phyloP scores from a whole-genome alignment of 2,888 invertebrate species.

The Monochamus alternatus region DNA sequence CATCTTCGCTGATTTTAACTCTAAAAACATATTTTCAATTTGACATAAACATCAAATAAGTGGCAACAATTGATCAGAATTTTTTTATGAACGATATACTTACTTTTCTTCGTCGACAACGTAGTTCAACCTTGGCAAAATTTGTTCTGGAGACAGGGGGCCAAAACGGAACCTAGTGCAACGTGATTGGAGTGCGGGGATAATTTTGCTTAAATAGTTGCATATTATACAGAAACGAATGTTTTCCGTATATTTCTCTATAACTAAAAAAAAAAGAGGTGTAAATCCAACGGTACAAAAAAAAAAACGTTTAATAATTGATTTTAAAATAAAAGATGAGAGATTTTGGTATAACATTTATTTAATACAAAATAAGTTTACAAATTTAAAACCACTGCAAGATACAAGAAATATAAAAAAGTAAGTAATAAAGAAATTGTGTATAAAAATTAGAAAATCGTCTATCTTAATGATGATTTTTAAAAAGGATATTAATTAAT shows the following conservation, averaged over 20 bases:
- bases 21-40: conserved; percentile 70
- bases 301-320: too few relatives aligned
- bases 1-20: conserved; percentile 89
- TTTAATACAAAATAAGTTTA: background rate
- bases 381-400: background rate
- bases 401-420: background rate
- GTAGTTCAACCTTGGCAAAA: conserved; percentile 89
- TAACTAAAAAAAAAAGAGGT: conserved; percentile 78
- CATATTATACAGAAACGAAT: conserved; percentile 99
- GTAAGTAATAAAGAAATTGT: background rate
- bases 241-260: conserved; percentile 99
- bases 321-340: background rate
- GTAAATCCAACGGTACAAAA: too few relatives aligned
- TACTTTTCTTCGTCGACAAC: conserved; percentile 90
- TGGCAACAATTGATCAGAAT: too few relatives aligned
- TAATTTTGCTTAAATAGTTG: conserved; percentile 98
- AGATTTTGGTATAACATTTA: background rate
- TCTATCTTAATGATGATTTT: background rate
- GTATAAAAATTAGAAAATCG: background rate
- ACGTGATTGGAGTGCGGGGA: conserved; percentile 97
- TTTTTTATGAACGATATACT: conserved; percentile 55
- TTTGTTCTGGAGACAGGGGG: conserved; percentile 88
- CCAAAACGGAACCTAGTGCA: conserved; percentile 98
- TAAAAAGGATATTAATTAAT: too few relatives aligned
- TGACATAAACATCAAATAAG: background rate